Evolutionary conservation across 1,140 invertebrate genomes (phyloP), one percentile per base, ranked within the genome.

Genomic region (Limonius californicus): DNA sequence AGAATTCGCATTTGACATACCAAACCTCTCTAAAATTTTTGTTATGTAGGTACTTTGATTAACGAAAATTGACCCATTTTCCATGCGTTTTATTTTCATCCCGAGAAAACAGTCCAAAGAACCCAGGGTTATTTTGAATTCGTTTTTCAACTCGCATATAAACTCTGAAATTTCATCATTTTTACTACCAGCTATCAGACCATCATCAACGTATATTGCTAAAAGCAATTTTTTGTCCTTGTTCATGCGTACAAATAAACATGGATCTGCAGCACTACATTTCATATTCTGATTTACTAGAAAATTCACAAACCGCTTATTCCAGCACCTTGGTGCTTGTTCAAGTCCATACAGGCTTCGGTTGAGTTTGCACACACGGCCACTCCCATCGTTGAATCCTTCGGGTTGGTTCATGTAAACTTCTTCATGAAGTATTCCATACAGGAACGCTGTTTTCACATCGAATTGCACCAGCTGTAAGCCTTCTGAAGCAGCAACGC

Each of bases 171-270:
- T 47, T 43, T 57, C 57, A 14, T 56, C 42, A 23, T 55, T 15
- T 7, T 39, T 56, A 8, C 56, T 59, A 47, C 30, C 54, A 11
- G 58, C 66, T 19, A 78, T 45, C 0, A 79, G 54, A n/a, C 76
- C 77, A 72, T 82, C 79, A 70, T 82, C 80, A 9, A 82, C 78
- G 74, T 80, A 80, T 2, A 80, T 66, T 9, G 70, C 71, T 0
- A 81, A 42, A 23, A 77, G 68, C 1, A 76, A 63, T 62, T 69
- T 69, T 15, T 54, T 35, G 54, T 58, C 65, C 8, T 70, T 63
- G 6, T 67, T 23, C 16, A 42, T 45, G 4, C 63, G 62, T 15
- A 72, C 64, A 67, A 74, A 80, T 6, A 79, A 64, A 70, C 76
- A 77, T 7, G 69, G 65, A 60, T 80, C 77, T 12, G 70, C 72